Evolutionary conservation across 2,113 vertebrate genomes (phyloP).

Genomic region (Tetraodon nigroviridis): DNA sequence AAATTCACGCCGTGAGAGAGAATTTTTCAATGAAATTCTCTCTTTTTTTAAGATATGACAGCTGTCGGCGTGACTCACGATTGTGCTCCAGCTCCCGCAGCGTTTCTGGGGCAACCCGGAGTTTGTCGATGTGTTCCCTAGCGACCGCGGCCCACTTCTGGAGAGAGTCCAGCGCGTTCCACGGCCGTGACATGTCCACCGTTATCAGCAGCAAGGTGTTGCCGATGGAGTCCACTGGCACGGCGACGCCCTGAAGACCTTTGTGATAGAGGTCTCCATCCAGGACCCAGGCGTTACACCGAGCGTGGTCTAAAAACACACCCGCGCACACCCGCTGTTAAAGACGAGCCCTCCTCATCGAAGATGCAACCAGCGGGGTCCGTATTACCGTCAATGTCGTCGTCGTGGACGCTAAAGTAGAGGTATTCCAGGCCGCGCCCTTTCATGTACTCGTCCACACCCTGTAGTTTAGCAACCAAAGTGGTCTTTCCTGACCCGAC

Average conservation of each 20-base stretch:
- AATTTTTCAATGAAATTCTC: not conserved
- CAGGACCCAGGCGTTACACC: slow-evolving; percentile 96
- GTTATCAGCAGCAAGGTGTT: slow-evolving; percentile 87
- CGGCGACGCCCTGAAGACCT: slow-evolving; percentile 91
- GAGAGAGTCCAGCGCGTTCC: slow-evolving; percentile 94
- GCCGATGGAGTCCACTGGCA: slow-evolving; percentile 81
- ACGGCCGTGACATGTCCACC: slow-evolving; percentile 95
- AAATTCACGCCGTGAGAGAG: too few relatives aligned
- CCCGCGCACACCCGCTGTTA: not conserved
- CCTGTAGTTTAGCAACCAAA: slow-evolving; percentile 92
- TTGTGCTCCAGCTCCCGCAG: slow-evolving; percentile 95
- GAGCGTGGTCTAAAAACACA: slow-evolving; percentile 83
- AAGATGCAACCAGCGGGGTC: not conserved
- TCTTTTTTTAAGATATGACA: not conserved
- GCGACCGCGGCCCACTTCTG: slow-evolving; percentile 96
- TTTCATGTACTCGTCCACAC: slow-evolving; percentile 95
- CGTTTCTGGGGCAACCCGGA: slow-evolving; percentile 91
- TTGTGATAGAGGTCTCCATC: slow-evolving; percentile 98
- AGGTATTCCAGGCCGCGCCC: slow-evolving; percentile 96
- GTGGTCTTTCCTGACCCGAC: slow-evolving; percentile 97
- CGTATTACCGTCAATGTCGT: slow-evolving; percentile 91
- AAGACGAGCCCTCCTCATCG: not conserved
- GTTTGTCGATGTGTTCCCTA: slow-evolving; percentile 93
- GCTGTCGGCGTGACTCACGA: slow-evolving; percentile 75
- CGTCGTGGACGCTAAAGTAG: slow-evolving; percentile 94